phyloP scores from a whole-genome alignment of 2,888 invertebrate genomes.

The Brachypterus glaber region DNA sequence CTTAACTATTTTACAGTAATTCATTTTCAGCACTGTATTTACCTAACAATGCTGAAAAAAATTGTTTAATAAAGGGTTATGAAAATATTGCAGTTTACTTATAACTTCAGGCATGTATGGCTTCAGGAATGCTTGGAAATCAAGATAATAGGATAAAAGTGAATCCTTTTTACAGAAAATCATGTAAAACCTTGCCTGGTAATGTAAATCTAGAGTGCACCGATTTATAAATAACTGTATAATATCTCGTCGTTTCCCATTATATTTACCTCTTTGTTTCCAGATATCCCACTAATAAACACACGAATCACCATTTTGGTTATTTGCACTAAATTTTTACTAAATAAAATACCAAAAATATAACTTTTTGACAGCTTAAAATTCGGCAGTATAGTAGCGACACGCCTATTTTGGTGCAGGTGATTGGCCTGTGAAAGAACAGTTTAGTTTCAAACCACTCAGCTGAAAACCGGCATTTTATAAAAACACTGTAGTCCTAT shows the following conservation, averaged over 20 bases:
- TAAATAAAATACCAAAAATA: slow-evolving; percentile 19
- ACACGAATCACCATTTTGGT: slow-evolving; percentile 77
- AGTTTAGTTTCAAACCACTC: no score
- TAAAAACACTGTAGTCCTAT: no score
- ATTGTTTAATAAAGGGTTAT: no score
- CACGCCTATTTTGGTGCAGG: slow-evolving; percentile 22
- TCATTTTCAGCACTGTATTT: no score
- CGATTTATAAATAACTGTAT: neutral
- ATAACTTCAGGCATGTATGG: no score
- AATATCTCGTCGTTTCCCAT: neutral
- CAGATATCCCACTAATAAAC: slow-evolving; percentile 86
- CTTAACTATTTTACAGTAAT: no score
- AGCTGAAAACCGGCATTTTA: no score
- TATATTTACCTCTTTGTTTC: slow-evolving; percentile 80
- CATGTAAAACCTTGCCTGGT: neutral
- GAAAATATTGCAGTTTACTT: no score
- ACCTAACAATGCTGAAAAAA: no score
- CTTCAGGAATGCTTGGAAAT: no score
- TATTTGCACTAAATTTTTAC: slow-evolving; percentile 14
- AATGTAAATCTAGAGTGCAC: neutral
- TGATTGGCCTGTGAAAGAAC: neutral
- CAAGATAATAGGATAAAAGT: slow-evolving; percentile 4
- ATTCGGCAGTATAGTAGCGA: slow-evolving; percentile 22
- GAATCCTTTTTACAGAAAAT: slow-evolving; percentile 4
- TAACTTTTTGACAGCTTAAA: slow-evolving; percentile 23